A percentile compares a stretch with the other conserved stretches of the same genome.
Conservation (phyloP, 1,140 invertebrate species). For the Drosophila erecta region DNA sequence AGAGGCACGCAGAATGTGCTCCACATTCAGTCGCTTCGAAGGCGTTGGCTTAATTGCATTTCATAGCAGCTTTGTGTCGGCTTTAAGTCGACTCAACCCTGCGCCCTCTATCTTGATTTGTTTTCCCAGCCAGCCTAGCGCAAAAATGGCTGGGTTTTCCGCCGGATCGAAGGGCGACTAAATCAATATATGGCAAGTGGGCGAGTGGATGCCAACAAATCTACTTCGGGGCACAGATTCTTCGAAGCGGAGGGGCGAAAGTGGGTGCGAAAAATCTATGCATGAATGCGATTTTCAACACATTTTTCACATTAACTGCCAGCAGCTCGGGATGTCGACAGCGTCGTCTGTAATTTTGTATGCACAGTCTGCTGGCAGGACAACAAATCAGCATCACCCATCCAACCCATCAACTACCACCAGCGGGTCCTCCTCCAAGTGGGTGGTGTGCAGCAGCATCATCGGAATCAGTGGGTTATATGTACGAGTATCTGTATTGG, state of each 20-base stretch:
- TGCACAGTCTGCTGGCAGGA: conserved; percentile 74
- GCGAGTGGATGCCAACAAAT: conserved; percentile 56
- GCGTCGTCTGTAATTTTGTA: conserved; percentile 75
- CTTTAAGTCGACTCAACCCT: conserved; percentile 58
- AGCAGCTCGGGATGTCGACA: conserved; percentile 30
- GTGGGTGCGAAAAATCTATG: conserved; percentile 58
- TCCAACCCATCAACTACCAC: neutral
- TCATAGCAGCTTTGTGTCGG: conserved; percentile 71
- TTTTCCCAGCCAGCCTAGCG: conserved; percentile 20
- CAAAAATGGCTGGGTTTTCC: neutral
- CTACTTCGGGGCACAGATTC: conserved; percentile 21
- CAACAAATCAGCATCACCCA: conserved; percentile 68
- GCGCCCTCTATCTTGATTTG: conserved; percentile 53
- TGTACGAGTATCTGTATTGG: neutral
- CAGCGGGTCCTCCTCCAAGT: neutral
- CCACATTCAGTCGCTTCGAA: conserved; percentile 1
- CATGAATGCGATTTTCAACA: conserved; percentile 72
- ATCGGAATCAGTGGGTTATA: conserved; percentile 3
- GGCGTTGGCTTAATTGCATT: conserved; percentile 69
- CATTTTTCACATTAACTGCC: conserved; percentile 81
- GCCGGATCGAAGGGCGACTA: conserved; percentile 47
- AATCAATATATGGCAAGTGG: conserved; percentile 59
- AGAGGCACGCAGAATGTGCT: neutral
- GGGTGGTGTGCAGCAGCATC: too few species aligned
- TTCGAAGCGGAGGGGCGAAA: neutral